Percentiles rank a stretch among this genome's conserved stretches.
These are phyloP conservation scores for Chauna torquata DNA, from an alignment of 2,113 vertebrate genomes.

Conservation along the genomic window DNA sequence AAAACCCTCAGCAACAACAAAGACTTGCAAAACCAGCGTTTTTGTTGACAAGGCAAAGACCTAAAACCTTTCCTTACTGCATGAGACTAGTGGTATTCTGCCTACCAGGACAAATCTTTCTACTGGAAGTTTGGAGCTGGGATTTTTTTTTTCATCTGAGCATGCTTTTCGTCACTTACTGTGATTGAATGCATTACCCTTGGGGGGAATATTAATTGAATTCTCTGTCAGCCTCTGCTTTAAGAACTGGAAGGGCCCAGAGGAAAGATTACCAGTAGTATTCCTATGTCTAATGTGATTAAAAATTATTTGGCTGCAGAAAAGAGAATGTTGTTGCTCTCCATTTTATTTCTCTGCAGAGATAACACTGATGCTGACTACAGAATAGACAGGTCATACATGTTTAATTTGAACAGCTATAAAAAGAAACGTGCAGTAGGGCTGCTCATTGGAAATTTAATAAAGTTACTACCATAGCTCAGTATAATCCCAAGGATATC, in stretches of 20 bases:
- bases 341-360: neutral
- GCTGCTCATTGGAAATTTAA: neutral
- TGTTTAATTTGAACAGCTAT: neutral
- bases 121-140: neutral
- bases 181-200: neutral
- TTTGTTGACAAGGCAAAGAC: neutral
- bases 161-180: neutral
- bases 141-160: neutral
- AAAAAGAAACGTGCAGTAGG: neutral
- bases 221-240: constrained; percentile 44
- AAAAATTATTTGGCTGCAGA: constrained; percentile 24
- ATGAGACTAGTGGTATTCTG: neutral
- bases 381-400: neutral
- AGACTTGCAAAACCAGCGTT: neutral
- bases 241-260: neutral
- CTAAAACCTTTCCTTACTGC: neutral
- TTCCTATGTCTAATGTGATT: constrained; percentile 29
- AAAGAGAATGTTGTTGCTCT: constrained; percentile 4
- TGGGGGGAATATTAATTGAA: constrained; percentile 59
- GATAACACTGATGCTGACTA: neutral
- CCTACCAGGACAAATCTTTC: neutral
- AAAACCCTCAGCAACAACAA: neutral
- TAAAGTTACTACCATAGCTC: constrained; percentile 19
- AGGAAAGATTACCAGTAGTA: constrained; percentile 17
- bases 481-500: neutral